Evolutionary conservation across 2,113 vertebrate genomes (phyloP).

Genomic region (Rostratula benghalensis): DNA sequence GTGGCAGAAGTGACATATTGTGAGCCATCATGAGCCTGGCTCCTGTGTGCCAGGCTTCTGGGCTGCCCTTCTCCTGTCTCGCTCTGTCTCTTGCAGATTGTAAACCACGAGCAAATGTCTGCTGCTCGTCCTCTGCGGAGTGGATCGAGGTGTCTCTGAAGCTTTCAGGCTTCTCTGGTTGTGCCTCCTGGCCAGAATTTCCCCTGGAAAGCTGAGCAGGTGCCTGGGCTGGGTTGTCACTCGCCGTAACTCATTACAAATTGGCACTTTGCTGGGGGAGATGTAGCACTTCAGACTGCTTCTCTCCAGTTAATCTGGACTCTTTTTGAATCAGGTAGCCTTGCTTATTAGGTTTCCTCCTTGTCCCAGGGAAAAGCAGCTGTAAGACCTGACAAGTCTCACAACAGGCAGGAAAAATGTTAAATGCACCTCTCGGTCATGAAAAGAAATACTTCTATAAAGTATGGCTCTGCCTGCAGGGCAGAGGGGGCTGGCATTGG

Average conservation of each 20-base stretch:
- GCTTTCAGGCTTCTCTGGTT: neutral
- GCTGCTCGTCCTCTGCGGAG: neutral
- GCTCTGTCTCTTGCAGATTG: constrained; percentile 18
- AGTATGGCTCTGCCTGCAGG: neutral
- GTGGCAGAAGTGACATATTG: constrained; percentile 51
- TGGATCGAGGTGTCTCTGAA: neutral
- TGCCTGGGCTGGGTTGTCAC: neutral
- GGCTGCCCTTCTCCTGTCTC: neutral
- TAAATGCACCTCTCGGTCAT: neutral
- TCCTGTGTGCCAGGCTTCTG: neutral
- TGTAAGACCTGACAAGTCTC: neutral
- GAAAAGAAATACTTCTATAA: neutral
- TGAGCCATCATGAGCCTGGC: neutral
- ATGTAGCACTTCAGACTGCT: neutral
- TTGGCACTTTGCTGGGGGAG: neutral
- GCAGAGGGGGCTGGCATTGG: neutral
- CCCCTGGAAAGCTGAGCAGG: neutral
- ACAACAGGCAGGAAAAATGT: neutral
- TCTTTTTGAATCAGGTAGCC: neutral
- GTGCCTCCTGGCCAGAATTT: neutral
- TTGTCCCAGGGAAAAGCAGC: neutral
- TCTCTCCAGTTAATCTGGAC: neutral
- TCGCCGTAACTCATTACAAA: neutral
- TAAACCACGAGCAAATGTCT: neutral
- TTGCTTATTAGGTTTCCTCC: neutral